Conservation (phyloP, 2,888 invertebrate genomes). For the Dryobota labecula region DNA sequence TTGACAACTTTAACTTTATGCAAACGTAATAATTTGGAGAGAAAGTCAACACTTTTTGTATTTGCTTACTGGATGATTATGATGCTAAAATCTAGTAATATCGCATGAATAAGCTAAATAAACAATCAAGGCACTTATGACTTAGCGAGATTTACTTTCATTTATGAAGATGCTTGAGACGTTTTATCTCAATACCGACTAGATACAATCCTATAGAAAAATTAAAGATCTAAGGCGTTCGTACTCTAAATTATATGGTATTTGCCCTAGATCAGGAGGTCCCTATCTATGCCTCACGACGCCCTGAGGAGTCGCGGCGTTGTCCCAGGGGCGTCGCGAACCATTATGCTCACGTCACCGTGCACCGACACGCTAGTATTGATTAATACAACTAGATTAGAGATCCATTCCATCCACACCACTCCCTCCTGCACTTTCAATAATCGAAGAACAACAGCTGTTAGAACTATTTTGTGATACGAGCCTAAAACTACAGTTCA, state of each 20-base stretch:
- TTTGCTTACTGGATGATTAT: constrained; percentile 9
- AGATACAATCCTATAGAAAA: background rate
- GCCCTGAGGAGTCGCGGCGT: no score
- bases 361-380: no score
- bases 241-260: background rate
- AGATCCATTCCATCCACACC: no score
- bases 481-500: no score
- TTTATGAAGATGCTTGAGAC: background rate
- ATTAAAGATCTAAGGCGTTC: background rate
- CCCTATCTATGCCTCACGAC: no score
- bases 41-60: constrained; percentile 8
- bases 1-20: constrained; percentile 12
- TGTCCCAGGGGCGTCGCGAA: no score
- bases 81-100: constrained; percentile 12
- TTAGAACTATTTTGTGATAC: no score
- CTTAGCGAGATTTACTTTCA: constrained; percentile 37
- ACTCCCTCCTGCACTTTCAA: no score
- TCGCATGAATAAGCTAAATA: constrained; percentile 9
- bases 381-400: no score
- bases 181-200: background rate
- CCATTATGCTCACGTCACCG: no score
- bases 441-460: no score
- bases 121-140: constrained; percentile 6
- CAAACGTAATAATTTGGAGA: background rate
- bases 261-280: no score